A percentile compares a stretch with the other conserved stretches of the same genome.
These are phyloP conservation scores for Pseudochromis fuscus DNA, from an alignment of 2,797 vertebrate species.

Conservation along the genomic window DNA sequence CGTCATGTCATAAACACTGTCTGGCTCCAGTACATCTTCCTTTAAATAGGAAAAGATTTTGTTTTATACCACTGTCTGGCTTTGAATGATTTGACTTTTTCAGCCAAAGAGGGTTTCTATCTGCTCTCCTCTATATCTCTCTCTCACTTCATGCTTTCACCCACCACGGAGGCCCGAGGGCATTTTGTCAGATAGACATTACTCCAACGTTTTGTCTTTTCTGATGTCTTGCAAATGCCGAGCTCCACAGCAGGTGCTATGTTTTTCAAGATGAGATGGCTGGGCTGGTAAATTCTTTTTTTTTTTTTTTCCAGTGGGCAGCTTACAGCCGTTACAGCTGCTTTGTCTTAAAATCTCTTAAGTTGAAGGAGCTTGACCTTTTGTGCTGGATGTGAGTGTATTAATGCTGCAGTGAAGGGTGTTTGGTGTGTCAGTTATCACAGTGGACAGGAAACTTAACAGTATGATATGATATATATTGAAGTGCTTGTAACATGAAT, in stretches of 20 bases:
- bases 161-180: slow-evolving; percentile 61
- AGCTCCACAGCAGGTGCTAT: slow-evolving; percentile 62
- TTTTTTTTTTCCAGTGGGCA: slow-evolving; percentile 15
- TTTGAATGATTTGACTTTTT: slow-evolving; percentile 69
- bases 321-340: slow-evolving; percentile 20
- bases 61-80: slow-evolving; percentile 56
- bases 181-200: slow-evolving; percentile 68
- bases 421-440: slow-evolving; percentile 29
- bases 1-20: slow-evolving; percentile 29
- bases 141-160: slow-evolving; percentile 48
- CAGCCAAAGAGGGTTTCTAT: slow-evolving; percentile 43
- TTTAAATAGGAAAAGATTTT: slow-evolving; percentile 53
- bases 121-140: slow-evolving; percentile 30
- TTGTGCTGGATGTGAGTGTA: slow-evolving; percentile 31
- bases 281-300: slow-evolving; percentile 45
- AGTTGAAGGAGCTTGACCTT: slow-evolving; percentile 46
- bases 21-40: slow-evolving; percentile 23
- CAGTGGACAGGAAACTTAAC: slow-evolving; percentile 19
- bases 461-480: slow-evolving; percentile 1
- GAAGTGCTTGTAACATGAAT: slow-evolving; percentile 11
- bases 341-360: slow-evolving; percentile 39
- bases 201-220: slow-evolving; percentile 71
- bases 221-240: slow-evolving; percentile 65
- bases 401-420: not conserved
- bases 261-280: slow-evolving; percentile 53